Base-by-base conservation (phyloP, 2,113 vertebrate species). In the Phalacrocorax aristotelis region DNA sequence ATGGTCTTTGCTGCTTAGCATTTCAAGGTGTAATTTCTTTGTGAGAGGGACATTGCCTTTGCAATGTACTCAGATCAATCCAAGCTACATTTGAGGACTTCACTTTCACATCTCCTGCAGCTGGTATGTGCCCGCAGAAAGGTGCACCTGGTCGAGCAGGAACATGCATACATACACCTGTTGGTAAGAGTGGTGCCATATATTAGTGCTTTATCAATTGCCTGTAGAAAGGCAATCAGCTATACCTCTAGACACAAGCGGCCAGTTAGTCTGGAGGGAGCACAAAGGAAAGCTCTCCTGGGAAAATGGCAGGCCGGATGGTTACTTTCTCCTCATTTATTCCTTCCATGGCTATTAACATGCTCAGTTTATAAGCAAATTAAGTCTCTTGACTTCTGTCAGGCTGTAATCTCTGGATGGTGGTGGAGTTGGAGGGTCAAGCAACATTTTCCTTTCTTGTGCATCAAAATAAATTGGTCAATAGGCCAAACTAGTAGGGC, bases 151-250 rank as follows among this genome's bases (percentile, higher is more conserved):
- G 21, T 21, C 3, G 2, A 76, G 34, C 76, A 57, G 58, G 36
- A 76, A 18, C 23, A 5, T 3, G 29, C 10, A 5, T 3, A 6
- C 10, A 5, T 3, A 6, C 17, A 49, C 13, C 46, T 34, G 20
- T 8, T 36, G 62, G 58, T 29, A 54, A 60, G 55, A 60, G 22
- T 1, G n/a, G 20, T 77, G 68, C 42, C 48, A 36, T 22, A 29
- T 20, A 55, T 9, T 8, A 34, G 17, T 34, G n/a, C 38, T 75
- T 78, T 61, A 30, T 72, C 52, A 26, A 44, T 36, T 66, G 52
- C 13, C 18, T 20, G 20, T 32, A 55, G 42, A 89, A 87, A 84
- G 60, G 44, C 20, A 54, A n/a, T 11, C 3, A 8, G 49, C 62
- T 83, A 0, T 12, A 34, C 32, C 30, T 69, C 49, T 75, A 84